phyloP scores from a whole-genome alignment of 2,888 invertebrate genomes.

The Poecilus cupreus region DNA sequence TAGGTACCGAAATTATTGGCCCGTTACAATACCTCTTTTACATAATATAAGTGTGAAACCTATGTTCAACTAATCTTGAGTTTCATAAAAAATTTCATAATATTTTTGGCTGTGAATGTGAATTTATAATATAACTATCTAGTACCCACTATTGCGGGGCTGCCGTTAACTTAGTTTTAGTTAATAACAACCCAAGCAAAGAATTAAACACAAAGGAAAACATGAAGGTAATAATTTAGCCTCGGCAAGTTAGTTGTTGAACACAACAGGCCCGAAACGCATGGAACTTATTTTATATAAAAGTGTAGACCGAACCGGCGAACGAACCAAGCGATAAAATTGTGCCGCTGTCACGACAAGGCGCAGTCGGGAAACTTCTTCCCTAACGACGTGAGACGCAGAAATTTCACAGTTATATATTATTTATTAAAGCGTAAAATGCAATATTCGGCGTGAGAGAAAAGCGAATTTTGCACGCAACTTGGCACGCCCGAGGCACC shows the following conservation, averaged over 20 bases:
- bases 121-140: too few relatives aligned
- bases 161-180: not conserved
- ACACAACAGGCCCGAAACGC: not conserved
- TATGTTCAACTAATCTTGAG: too few relatives aligned
- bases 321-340: slow-evolving; percentile 8
- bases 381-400: slow-evolving; percentile 52
- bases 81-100: too few relatives aligned
- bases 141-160: too few relatives aligned
- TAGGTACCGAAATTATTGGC: too few relatives aligned
- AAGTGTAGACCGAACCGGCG: slow-evolving; percentile 1
- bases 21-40: too few relatives aligned
- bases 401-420: slow-evolving; percentile 58
- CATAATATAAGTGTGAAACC: too few relatives aligned
- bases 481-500: slow-evolving; percentile 20
- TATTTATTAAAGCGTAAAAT: slow-evolving; percentile 59
- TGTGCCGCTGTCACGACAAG: slow-evolving; percentile 9
- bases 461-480: slow-evolving; percentile 57
- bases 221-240: slow-evolving; percentile 14
- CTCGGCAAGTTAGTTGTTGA: not conserved
- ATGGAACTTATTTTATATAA: slow-evolving; percentile 27
- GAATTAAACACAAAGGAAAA: slow-evolving; percentile 11
- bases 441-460: slow-evolving; percentile 54
- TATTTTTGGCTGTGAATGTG: too few relatives aligned
- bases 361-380: slow-evolving; percentile 26
- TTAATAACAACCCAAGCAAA: not conserved